Base-by-base conservation (phyloP, 2,113 vertebrate species). In the Pica pica region DNA sequence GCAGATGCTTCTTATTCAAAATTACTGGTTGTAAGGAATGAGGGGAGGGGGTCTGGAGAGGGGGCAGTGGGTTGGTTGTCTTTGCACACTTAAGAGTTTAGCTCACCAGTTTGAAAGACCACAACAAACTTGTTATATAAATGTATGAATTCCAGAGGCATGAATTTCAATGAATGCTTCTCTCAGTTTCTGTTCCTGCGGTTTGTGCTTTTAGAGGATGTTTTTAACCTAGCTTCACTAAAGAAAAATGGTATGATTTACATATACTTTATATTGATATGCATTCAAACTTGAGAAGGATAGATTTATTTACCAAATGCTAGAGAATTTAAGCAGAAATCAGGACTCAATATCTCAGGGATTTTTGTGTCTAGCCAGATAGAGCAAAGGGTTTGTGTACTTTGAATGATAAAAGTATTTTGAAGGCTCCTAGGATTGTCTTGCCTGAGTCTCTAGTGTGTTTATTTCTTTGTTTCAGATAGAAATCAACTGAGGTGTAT, bases 101-200 rank as follows among this genome's bases (percentile, higher is more conserved):
- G 39, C 37, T 94, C 63, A 63, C 42, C 59, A 64, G 41, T 85
- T 76, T 84, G 80, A 87, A 88, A 84, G 87, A 81, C 31, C 24
- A 55, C 55, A 56, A 80, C 9, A 46, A 46, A 46, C 39, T 93
- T 74, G 23, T 94, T 87, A 87, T 74, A 85, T 59, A 88, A 93
- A 83, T 56, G 17, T 46, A 86, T 49, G 75, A 78, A 86, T 74
- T 94, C 85, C 0, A 0, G 73, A 83, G 73, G 85, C 42, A 71
- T 92, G 84, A 93, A 91, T 94, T 85, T 93, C 84, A 93, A 80
- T 84, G 23, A 96, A 89, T 77, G 64, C 26, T 16, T 49, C 82
- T 88, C 65, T 77, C 59, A 78, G 39, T 44, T 83, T 89, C 87
- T 95, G 46, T 71, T 91, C 53, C 85, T 67, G 37, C 0, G 0